These are phyloP conservation scores for Protomyctophum bolini DNA, from an alignment of 2,113 vertebrate genomes.

Conservation along the genomic window DNA sequence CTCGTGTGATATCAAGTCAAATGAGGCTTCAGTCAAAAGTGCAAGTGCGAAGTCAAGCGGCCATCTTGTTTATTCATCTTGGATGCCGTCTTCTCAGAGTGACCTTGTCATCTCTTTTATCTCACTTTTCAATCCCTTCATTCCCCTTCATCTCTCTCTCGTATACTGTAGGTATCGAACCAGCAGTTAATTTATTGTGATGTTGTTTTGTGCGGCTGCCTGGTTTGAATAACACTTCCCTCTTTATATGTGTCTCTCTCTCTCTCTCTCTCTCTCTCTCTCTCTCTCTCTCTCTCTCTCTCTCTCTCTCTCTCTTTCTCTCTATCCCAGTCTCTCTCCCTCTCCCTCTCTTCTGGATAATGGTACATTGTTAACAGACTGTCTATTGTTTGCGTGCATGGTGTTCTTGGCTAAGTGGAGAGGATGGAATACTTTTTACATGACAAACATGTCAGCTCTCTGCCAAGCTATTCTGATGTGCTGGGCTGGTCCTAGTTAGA, in stretches of 20 bases:
- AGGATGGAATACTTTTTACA: constrained; percentile 93
- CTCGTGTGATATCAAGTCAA: no score
- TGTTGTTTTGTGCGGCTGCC: constrained; percentile 75
- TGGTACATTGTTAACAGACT: constrained; percentile 77
- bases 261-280: constrained; percentile 66
- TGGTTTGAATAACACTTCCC: constrained; percentile 80
- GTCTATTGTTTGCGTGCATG: constrained; percentile 88
- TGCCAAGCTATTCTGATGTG: constrained; percentile 91
- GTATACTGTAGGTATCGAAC: constrained; percentile 77
- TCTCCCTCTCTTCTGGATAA: constrained; percentile 66
- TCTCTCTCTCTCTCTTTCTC: constrained; percentile 45
- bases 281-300: constrained; percentile 36
- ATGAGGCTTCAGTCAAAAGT: no score
- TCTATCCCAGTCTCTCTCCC: no score
- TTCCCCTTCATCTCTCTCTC: constrained; percentile 42
- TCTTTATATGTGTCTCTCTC: no score
- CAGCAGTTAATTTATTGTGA: constrained; percentile 81
- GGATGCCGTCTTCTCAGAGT: constrained; percentile 63
- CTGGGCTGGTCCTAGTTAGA: no score
- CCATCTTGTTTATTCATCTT: constrained; percentile 60
- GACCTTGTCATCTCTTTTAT: constrained; percentile 67
- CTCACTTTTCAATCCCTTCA: constrained; percentile 42
- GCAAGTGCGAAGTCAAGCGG: constrained; percentile 32
- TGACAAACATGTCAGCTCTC: constrained; percentile 89
- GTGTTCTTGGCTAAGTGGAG: constrained; percentile 87